Conservation (phyloP, 2,113 vertebrate genomes). For the Circaetus cinerascens region DNA sequence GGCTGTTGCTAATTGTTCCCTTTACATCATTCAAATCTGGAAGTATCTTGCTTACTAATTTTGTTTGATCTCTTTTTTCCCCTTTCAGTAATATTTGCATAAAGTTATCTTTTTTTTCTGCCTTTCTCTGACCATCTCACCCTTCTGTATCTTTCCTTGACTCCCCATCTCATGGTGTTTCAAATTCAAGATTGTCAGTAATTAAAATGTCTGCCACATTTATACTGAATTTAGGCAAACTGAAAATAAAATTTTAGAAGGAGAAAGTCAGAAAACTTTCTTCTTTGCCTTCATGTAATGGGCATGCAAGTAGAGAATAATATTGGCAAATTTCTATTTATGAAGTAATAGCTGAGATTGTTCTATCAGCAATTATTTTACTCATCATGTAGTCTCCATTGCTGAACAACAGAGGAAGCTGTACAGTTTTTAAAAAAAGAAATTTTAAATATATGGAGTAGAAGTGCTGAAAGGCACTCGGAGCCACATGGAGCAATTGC, state of each 20-base stretch:
- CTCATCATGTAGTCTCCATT: neutral
- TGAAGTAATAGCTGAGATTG: neutral
- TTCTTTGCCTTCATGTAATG: neutral
- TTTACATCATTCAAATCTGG: neutral
- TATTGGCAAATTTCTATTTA: neutral
- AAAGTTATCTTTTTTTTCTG: neutral
- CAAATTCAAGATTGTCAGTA: neutral
- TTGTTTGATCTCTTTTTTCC: neutral
- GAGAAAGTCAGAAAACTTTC: neutral
- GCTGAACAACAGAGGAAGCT: neutral
- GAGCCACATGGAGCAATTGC: neutral
- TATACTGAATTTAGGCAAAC: neutral
- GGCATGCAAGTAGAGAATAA: neutral
- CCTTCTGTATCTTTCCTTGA: neutral
- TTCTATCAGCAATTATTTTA: neutral
- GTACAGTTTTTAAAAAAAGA: neutral
- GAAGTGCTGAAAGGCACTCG: neutral
- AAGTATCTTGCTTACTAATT: neutral
- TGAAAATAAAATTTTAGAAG: neutral
- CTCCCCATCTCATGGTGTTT: neutral
- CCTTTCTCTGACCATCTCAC: neutral
- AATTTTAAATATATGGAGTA: neutral
- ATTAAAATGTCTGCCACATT: neutral
- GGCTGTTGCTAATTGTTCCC: constrained; percentile 4
- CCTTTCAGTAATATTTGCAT: neutral